These are phyloP conservation scores for Drosophila anomelani DNA, from an alignment of 2,888 invertebrate genomes.

Conservation along the genomic window DNA sequence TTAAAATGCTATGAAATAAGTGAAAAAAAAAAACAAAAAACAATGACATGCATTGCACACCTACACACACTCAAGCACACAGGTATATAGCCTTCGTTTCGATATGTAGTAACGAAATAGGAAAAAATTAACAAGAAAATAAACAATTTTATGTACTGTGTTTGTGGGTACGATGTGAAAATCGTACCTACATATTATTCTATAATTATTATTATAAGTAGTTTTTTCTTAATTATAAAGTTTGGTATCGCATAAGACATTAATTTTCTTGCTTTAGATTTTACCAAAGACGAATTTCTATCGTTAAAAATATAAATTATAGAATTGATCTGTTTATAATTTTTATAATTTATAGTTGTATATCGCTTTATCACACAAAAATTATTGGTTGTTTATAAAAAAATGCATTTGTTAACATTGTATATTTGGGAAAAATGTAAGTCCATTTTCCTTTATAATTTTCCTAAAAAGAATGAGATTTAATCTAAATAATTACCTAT, in stretches of 20 bases:
- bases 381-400: too few relatives aligned
- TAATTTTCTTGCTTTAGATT: background rate
- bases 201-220: background rate
- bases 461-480: too few relatives aligned
- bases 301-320: too few relatives aligned
- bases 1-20: constrained; percentile 9
- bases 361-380: too few relatives aligned
- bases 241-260: too few relatives aligned
- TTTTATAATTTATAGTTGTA: too few relatives aligned
- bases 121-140: background rate
- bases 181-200: background rate
- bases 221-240: too few relatives aligned
- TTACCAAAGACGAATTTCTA: background rate
- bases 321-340: too few relatives aligned
- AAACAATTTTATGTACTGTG: background rate
- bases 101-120: background rate
- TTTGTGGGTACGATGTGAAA: background rate
- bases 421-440: background rate
- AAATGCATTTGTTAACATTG: too few relatives aligned
- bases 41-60: constrained; percentile 24
- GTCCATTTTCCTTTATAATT: too few relatives aligned
- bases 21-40: constrained; percentile 11
- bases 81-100: background rate
- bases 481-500: too few relatives aligned
- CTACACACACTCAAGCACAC: constrained; percentile 16